A percentile compares a stretch with the other conserved stretches of the same genome.
Conservation (phyloP, 2,888 invertebrate species). For the Perizoma affinitatum region DNA sequence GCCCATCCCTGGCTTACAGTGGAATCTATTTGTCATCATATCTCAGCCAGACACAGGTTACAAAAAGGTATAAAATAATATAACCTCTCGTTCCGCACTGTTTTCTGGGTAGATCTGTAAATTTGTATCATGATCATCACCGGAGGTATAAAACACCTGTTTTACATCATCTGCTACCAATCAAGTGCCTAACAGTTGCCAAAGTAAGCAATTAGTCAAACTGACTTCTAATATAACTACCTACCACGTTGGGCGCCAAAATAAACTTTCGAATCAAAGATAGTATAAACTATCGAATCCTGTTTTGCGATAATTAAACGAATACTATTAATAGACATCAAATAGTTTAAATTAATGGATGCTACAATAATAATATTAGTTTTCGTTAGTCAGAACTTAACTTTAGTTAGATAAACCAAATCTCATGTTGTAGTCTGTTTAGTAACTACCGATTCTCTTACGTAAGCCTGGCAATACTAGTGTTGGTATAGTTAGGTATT, state of each 20-base stretch:
- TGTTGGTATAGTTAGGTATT: too few species aligned
- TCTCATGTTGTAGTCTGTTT: too few species aligned
- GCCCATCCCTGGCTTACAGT: too few species aligned
- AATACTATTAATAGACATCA: conserved; percentile 9
- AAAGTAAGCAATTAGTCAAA: conserved; percentile 14
- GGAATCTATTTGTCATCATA: too few species aligned
- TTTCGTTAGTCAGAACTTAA: neutral
- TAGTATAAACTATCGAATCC: conserved; percentile 9
- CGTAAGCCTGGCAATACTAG: too few species aligned
- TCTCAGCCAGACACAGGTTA: too few species aligned
- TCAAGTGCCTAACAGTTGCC: conserved; percentile 2
- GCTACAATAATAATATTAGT: neutral
- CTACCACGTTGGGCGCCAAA: conserved; percentile 16
- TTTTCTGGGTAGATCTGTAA: too few species aligned
- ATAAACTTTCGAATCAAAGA: conserved; percentile 13
- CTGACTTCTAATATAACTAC: neutral
- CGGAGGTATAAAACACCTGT: neutral
- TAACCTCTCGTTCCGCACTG: too few species aligned
- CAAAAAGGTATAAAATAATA: too few species aligned
- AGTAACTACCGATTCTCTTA: too few species aligned
- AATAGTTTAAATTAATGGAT: neutral
- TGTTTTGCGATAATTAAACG: conserved; percentile 13
- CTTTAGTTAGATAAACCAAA: neutral
- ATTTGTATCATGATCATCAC: too few species aligned
- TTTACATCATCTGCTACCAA: neutral